Percentiles rank a stretch among this genome's conserved stretches.
phyloP scores from a whole-genome alignment of 2,113 vertebrate genomes.

The Callocephalon fimbriatum region DNA sequence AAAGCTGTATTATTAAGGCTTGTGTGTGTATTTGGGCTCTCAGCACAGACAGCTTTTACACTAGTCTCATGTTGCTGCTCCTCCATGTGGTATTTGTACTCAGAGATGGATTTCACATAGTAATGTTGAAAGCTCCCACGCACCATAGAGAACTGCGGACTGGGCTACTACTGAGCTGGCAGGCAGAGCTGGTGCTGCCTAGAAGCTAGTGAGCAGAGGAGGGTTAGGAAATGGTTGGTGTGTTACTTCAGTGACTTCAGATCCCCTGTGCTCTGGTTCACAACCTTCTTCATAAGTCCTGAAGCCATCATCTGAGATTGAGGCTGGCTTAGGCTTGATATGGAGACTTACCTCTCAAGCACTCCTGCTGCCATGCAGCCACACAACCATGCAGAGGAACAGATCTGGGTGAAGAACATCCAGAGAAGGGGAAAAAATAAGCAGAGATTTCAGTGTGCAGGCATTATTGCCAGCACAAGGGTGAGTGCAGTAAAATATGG shows the following conservation, averaged over 20 bases:
- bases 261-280: not conserved
- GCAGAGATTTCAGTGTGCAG: not conserved
- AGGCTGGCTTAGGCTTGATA: not conserved
- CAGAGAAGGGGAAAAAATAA: not conserved
- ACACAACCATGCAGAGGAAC: not conserved
- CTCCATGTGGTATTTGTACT: constrained; percentile 44
- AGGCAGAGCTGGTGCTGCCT: not conserved
- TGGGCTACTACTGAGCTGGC: not conserved
- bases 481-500: rapidly evolving
- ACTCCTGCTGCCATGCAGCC: not conserved
- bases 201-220: not conserved
- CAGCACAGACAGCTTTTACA: constrained; percentile 26
- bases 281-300: not conserved
- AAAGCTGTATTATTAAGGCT: not conserved
- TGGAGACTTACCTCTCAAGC: not conserved
- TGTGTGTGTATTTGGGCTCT: constrained; percentile 28
- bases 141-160: not conserved
- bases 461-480: not conserved
- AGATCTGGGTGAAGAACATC: not conserved
- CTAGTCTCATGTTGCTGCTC: not conserved
- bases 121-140: not conserved
- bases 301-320: not conserved
- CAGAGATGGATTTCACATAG: not conserved
- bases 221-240: not conserved
- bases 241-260: not conserved